Conservation (phyloP, 2,888 invertebrate species). For the Argyresthia goedartella region DNA sequence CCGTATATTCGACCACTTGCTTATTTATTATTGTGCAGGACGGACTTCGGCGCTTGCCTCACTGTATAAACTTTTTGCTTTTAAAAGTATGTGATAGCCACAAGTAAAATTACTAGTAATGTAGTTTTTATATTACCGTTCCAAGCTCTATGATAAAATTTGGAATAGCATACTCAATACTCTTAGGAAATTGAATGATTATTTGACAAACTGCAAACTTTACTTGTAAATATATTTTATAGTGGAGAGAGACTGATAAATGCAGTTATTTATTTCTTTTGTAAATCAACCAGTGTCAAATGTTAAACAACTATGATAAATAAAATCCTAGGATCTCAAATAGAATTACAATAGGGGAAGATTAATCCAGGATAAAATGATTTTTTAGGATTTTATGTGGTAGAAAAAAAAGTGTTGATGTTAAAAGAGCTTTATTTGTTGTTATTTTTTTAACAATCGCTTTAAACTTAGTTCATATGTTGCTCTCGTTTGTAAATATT, state of each 20-base stretch:
- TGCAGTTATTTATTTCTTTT: slow-evolving; percentile 66
- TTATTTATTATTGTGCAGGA: no score
- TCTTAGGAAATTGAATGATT: no score
- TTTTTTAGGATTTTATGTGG: not conserved
- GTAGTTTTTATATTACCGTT: slow-evolving; percentile 1
- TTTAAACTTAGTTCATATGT: slow-evolving; percentile 18
- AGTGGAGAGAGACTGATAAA: slow-evolving; percentile 67
- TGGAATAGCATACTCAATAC: not conserved
- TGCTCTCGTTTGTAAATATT: slow-evolving; percentile 21
- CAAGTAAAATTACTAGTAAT: not conserved
- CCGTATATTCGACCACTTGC: no score
- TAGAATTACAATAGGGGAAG: slow-evolving; percentile 27
- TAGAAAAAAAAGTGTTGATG: slow-evolving; percentile 8
- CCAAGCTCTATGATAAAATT: not conserved
- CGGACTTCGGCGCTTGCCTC: no score
- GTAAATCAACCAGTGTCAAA: slow-evolving; percentile 64
- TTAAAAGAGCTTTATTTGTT: slow-evolving; percentile 25
- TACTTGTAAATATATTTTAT: slow-evolving; percentile 64
- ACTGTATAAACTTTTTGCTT: not conserved
- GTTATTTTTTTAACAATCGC: slow-evolving; percentile 12
- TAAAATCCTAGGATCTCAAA: slow-evolving; percentile 48
- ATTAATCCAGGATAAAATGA: not conserved
- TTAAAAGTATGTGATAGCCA: slow-evolving; percentile 1
- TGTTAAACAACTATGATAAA: slow-evolving; percentile 43
- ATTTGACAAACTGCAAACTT: slow-evolving; percentile 44